These are phyloP conservation scores for Sula dactylatra DNA, from an alignment of 2,113 vertebrate genomes.

Conservation along the genomic window DNA sequence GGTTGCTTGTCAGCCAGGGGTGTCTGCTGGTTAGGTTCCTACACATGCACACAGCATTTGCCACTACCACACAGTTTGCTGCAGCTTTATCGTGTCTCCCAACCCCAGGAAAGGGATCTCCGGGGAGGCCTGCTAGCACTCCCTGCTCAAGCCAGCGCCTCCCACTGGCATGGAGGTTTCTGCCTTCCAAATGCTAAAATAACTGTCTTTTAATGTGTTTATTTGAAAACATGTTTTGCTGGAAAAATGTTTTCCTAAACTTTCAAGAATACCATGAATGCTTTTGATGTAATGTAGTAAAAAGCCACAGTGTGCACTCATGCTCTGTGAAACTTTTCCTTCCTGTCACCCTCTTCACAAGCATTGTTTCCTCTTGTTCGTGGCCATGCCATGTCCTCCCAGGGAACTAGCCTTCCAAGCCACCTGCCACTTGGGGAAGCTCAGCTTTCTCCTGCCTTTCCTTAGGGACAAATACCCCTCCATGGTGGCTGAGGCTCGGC, in stretches of 20 bases:
- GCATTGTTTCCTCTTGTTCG: neutral
- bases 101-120: neutral
- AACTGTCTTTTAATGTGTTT: neutral
- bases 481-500: neutral
- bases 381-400: neutral
- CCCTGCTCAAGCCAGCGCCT: neutral
- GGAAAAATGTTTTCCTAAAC: neutral
- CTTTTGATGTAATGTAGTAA: neutral
- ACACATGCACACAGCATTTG: neutral
- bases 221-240: neutral
- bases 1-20: accelerated
- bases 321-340: neutral
- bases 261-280: neutral
- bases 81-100: neutral
- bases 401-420: neutral
- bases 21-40: neutral
- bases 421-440: neutral
- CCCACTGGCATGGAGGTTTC: neutral
- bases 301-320: neutral
- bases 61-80: neutral
- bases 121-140: no score
- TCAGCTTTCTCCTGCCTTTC: accelerated
- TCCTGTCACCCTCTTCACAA: neutral
- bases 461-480: neutral
- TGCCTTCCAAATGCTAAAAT: neutral